These are phyloP conservation scores for Nineta flava DNA, from an alignment of 2,888 invertebrate genomes.

Conservation along the genomic window DNA sequence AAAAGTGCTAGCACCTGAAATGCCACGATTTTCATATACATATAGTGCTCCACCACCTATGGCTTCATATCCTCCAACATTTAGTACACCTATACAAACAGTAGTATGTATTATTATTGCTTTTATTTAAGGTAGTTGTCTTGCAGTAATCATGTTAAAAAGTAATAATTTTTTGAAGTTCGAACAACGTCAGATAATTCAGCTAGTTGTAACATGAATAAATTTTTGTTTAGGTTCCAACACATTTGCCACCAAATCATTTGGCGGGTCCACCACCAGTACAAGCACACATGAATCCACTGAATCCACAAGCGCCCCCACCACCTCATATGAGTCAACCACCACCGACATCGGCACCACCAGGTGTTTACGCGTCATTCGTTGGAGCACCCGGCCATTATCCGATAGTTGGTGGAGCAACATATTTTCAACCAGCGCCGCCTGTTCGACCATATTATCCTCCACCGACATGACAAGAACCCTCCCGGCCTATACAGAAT, in stretches of 20 bases:
- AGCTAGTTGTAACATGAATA: neutral
- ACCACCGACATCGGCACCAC: slow-evolving; percentile 21
- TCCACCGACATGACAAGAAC: slow-evolving; percentile 24
- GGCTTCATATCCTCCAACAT: slow-evolving; percentile 22
- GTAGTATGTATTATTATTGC: neutral
- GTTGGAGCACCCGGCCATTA: slow-evolving; percentile 25
- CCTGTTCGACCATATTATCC: slow-evolving; percentile 29
- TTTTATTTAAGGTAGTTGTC: neutral
- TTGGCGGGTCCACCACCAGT: neutral
- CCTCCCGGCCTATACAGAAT: neutral
- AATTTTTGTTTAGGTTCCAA: neutral
- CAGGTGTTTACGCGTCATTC: slow-evolving; percentile 28
- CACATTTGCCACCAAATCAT: neutral
- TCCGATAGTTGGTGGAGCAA: slow-evolving; percentile 22
- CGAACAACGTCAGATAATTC: neutral
- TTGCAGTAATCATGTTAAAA: too few species aligned
- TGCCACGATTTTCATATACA: slow-evolving; percentile 15
- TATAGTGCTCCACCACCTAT: slow-evolving; percentile 20
- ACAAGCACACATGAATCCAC: neutral
- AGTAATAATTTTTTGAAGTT: neutral
- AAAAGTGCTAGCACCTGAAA: slow-evolving; percentile 13
- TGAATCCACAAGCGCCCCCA: neutral
- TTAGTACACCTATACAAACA: slow-evolving; percentile 11
- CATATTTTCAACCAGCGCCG: slow-evolving; percentile 18
- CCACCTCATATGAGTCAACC: slow-evolving; percentile 4